phyloP scores from a whole-genome alignment of 2,113 vertebrate species.

The Ifrita kowaldi region DNA sequence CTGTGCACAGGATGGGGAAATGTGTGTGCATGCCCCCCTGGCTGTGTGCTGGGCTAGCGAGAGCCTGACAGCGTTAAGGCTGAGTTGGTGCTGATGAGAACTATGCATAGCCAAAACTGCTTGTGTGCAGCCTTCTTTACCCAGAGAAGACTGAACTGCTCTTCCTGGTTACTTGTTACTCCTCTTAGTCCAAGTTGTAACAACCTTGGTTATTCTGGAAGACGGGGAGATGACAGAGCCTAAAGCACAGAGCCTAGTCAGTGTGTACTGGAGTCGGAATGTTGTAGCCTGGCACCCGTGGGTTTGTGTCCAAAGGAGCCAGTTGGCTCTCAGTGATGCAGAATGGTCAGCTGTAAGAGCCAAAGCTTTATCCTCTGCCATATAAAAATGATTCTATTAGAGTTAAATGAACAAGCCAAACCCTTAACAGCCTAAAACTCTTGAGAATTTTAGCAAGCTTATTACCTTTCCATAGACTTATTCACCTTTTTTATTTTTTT shows the following conservation, averaged over 20 bases:
- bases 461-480: neutral
- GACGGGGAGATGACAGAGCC: neutral
- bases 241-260: neutral
- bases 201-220: neutral
- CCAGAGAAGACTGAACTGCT: neutral
- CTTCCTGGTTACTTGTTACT: neutral
- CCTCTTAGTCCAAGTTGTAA: neutral
- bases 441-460: neutral
- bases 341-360: neutral
- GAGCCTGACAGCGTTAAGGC: neutral
- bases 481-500: neutral
- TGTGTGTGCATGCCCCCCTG: accelerated
- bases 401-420: neutral
- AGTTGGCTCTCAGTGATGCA: neutral
- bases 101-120: neutral
- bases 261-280: neutral
- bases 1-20: neutral
- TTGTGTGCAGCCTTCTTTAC: neutral
- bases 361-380: neutral
- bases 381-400: neutral
- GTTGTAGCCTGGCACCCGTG: neutral
- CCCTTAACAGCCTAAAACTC: neutral
- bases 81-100: neutral
- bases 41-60: neutral
- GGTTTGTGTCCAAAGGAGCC: neutral